A percentile compares a stretch with the other conserved stretches of the same genome.
Evolutionary conservation across 2,113 vertebrate species (phyloP).

Genomic region (Neoarius graeffei): DNA sequence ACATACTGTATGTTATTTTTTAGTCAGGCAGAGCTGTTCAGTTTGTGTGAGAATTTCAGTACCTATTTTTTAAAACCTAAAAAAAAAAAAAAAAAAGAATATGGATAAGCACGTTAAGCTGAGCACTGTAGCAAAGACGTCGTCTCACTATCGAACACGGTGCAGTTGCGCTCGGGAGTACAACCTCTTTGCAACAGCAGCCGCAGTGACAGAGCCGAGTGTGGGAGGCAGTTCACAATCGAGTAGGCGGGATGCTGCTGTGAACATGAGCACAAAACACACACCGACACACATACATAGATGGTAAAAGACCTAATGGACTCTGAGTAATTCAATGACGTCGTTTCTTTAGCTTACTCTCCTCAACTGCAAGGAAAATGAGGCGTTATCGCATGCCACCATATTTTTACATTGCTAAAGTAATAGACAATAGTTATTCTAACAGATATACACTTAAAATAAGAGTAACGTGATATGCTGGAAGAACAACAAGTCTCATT

Average conservation of each 20-base stretch:
- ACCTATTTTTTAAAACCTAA: background rate
- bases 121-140: background rate
- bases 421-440: background rate
- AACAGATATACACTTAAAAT: background rate
- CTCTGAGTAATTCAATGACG: constrained; percentile 38
- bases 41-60: background rate
- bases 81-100: background rate
- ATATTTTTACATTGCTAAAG: constrained; percentile 1
- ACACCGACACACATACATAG: constrained; percentile 21
- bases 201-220: constrained; percentile 35
- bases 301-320: constrained; percentile 45
- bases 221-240: constrained; percentile 64
- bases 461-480: background rate
- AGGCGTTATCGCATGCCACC: background rate
- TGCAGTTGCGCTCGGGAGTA: background rate
- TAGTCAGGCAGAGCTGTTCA: background rate
- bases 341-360: constrained; percentile 24
- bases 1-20: background rate
- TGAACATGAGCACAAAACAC: constrained; percentile 53
- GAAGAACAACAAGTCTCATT: background rate
- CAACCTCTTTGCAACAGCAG: constrained; percentile 34
- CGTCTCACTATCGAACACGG: background rate
- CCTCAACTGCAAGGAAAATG: constrained; percentile 12
- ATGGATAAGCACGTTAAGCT: background rate
- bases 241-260: constrained; percentile 57